Base-by-base conservation (phyloP, 2,797 vertebrate genomes). In the Microctenopoma lineatum region DNA sequence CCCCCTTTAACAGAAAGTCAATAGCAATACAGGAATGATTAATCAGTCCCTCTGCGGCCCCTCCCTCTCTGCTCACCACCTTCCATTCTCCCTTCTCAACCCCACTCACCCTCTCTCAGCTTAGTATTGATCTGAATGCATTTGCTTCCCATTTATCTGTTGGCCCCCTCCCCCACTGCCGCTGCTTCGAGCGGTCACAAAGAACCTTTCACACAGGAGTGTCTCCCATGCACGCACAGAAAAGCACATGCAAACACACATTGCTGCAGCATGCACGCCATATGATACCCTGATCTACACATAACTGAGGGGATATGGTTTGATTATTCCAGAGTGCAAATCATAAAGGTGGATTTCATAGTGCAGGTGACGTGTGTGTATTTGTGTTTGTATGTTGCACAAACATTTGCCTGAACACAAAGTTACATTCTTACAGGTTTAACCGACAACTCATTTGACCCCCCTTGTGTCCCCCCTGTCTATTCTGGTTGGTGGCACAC, bases 51-150 rank as follows among this genome's bases (percentile, higher is more conserved):
- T 83, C 69, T 47, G 36, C 87, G 73, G 77, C 79, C 84, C 85
- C 87, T 83, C 81, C 84, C 87, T 81, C 79, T 27, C 63, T 69
- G 60, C 87, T 80, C 89, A 69, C 87, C 87, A 85, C 77, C 79
- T 76, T 81, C 73, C 80, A 86, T 79, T 86, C 85, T 84, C 77
- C 68, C 73, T 53, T 79, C 70, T 83, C 87, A 75, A 70, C 73
- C 88, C 79, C 69, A 68, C 77, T 88, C 83, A 56, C 90, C 73
- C 84, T 72, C 87, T 89, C 87, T 86, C 80, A 84, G 89, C 88
- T 86, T 79, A 69, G 84, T 94, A 95, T 94, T 90, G 93, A 94
- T 95, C 92, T 90, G 90, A 94, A 93, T 94, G 88, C 92, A 93
- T 94, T 95, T 94, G 92, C 91, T 78, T 93, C 88, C 91, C 89